Conservation (phyloP, 2,797 vertebrate species). For the Lagocephalus sceleratus region DNA sequence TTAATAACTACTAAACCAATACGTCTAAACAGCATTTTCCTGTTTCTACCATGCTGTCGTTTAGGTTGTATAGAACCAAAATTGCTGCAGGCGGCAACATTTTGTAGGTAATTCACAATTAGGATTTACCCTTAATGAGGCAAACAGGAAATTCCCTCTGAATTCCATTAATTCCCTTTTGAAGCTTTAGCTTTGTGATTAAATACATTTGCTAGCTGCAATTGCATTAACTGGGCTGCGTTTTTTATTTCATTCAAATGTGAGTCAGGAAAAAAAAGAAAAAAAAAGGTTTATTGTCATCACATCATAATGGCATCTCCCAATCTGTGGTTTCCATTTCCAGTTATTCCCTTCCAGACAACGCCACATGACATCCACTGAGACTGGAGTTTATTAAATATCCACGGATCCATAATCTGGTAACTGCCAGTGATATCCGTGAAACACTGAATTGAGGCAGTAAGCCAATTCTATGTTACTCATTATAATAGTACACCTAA, state of each 20-base stretch:
- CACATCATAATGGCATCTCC: constrained; percentile 31
- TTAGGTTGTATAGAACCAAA: not conserved
- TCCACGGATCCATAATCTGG: constrained; percentile 3
- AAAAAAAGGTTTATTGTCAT: constrained; percentile 23
- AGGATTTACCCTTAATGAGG: too few species aligned
- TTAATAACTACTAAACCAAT: too few species aligned
- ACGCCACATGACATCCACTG: constrained; percentile 4
- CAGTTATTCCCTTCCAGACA: constrained; percentile 17
- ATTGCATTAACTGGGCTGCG: constrained; percentile 14
- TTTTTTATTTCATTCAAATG: constrained; percentile 9
- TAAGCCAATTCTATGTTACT: constrained; percentile 45
- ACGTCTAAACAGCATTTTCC: too few species aligned
- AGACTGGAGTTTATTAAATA: constrained; percentile 15
- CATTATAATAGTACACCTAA: constrained; percentile 43
- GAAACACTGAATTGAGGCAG: constrained; percentile 23
- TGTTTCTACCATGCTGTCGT: too few species aligned
- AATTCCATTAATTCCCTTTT: too few species aligned
- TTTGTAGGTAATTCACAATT: too few species aligned
- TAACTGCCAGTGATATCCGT: too few species aligned
- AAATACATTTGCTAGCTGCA: constrained; percentile 14
- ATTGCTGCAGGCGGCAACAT: not conserved
- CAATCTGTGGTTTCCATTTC: constrained; percentile 33
- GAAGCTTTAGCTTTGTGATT: constrained; percentile 11
- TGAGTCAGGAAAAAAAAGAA: constrained; percentile 20
- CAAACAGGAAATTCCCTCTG: too few species aligned